A percentile compares a stretch with the other conserved stretches of the same genome.
Conservation (phyloP, 2,888 invertebrate species). For the Ichneumon xanthorius region DNA sequence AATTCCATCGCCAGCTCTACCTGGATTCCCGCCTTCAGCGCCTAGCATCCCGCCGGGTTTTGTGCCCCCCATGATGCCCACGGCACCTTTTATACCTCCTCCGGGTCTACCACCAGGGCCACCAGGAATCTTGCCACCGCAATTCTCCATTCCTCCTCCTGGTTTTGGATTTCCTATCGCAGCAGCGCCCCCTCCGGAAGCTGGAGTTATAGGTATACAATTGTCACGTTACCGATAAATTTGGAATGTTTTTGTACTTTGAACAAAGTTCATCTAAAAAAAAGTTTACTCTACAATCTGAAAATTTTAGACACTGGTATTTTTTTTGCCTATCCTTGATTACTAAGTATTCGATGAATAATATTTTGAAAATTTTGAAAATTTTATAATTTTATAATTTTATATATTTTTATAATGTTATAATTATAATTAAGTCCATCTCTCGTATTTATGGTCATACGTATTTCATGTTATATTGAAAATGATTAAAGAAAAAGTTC, state of each 20-base stretch:
- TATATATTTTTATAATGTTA: too few species aligned
- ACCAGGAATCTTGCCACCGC: conserved; percentile 87
- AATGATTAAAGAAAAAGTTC: too few species aligned
- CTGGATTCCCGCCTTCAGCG: conserved; percentile 81
- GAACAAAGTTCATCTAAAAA: too few species aligned
- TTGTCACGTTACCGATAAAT: not conserved
- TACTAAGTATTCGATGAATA: not conserved
- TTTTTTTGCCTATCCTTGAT: too few species aligned
- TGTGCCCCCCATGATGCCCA: conserved; percentile 80
- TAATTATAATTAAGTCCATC: too few species aligned
- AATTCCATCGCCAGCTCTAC: conserved; percentile 79
- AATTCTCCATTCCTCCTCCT: conserved; percentile 93
- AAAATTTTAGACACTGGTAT: too few species aligned
- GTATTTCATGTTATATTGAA: too few species aligned
- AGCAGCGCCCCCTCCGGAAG: conserved; percentile 78
- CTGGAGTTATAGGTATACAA: conserved; percentile 81
- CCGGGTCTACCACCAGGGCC: conserved; percentile 82
- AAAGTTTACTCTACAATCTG: too few species aligned
- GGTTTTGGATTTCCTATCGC: conserved; percentile 87
- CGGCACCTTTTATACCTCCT: conserved; percentile 82
- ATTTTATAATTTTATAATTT: too few species aligned
- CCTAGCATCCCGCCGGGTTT: conserved; percentile 80
- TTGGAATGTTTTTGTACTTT: not conserved
- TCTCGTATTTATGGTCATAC: too few species aligned
- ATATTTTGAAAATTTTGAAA: not conserved